These are phyloP conservation scores for Drosophila funebris DNA, from an alignment of 1,140 invertebrate genomes.

Conservation along the genomic window DNA sequence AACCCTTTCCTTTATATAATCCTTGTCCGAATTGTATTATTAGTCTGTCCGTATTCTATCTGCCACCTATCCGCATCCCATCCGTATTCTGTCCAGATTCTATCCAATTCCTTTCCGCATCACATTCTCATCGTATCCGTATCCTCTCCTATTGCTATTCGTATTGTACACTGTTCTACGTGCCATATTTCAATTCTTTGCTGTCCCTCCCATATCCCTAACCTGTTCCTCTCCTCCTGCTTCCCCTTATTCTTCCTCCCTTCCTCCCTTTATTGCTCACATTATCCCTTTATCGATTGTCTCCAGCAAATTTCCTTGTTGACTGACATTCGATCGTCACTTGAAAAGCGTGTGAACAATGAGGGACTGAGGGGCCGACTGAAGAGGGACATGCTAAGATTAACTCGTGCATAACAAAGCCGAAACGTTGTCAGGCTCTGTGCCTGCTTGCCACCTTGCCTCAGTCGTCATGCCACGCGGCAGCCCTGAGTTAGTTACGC, in stretches of 20 bases:
- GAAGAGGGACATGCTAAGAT: conserved; percentile 23
- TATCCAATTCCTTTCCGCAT: background rate
- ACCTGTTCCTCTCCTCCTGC: background rate
- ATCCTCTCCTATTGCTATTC: background rate
- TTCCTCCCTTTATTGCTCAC: background rate
- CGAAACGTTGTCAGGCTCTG: background rate
- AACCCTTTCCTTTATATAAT: no score
- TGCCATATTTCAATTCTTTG: background rate
- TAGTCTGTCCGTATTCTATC: no score
- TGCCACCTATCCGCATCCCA: background rate
- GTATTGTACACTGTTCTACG: no score
- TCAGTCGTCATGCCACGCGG: background rate
- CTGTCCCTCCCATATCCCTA: background rate
- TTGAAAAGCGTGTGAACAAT: background rate
- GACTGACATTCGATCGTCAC: conserved; percentile 69
- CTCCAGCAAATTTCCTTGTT: conserved; percentile 51
- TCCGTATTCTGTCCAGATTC: background rate
- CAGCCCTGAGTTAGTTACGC: background rate
- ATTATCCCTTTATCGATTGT: conserved; percentile 40
- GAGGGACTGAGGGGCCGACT: background rate
- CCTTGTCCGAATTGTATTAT: no score
- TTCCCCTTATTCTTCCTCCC: background rate
- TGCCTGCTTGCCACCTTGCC: background rate
- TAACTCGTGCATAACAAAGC: conserved; percentile 65
- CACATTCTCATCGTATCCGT: background rate